These are phyloP conservation scores for Alauda arvensis DNA, from an alignment of 2,797 vertebrate genomes.

Conservation along the genomic window DNA sequence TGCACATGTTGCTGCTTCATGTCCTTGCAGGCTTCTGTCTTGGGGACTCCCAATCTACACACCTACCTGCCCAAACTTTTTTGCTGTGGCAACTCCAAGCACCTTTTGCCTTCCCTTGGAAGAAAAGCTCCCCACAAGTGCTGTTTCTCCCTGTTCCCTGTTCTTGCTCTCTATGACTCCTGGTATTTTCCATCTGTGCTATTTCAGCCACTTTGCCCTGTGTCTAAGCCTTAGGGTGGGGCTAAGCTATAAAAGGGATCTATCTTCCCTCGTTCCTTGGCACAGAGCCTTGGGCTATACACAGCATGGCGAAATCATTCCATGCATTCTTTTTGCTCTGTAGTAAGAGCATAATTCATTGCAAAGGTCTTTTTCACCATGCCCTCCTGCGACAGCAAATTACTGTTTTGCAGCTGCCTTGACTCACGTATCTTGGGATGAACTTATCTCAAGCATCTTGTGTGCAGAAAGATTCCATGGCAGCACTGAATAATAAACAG, in stretches of 20 bases:
- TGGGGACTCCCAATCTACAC: background rate
- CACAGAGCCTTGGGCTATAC: conserved; percentile 12
- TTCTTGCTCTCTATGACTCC: background rate
- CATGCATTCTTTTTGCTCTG: conserved; percentile 3
- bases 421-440: conserved; percentile 17
- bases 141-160: background rate
- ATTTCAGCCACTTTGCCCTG: background rate
- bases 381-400: background rate
- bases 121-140: background rate
- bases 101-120: background rate
- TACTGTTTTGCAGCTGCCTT: background rate
- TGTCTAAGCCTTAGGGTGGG: background rate
- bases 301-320: conserved; percentile 20
- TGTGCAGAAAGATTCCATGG: conserved; percentile 14
- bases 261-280: background rate
- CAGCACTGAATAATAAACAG: conserved; percentile 16
- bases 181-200: conserved; percentile 8
- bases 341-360: background rate
- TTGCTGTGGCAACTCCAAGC: background rate
- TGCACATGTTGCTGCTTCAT: background rate
- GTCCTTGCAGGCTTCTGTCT: background rate
- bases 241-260: conserved; percentile 17
- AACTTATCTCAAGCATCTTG: conserved; percentile 21
- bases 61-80: background rate
- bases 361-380: conserved; percentile 1